These are phyloP conservation scores for Vultur gryphus DNA, from an alignment of 2,797 vertebrate species.

Conservation along the genomic window DNA sequence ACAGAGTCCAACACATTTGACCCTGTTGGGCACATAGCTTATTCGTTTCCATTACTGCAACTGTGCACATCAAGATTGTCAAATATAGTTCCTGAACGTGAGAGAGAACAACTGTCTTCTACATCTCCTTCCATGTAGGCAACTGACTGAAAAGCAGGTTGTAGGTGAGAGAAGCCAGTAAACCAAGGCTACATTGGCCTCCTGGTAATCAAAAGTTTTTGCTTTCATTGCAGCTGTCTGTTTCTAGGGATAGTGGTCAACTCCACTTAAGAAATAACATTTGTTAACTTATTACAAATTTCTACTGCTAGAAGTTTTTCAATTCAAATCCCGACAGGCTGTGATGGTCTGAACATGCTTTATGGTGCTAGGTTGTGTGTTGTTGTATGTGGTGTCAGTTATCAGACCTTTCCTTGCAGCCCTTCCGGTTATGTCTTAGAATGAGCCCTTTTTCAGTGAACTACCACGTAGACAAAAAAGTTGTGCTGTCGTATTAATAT, in stretches of 20 bases:
- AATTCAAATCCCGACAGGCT: background rate
- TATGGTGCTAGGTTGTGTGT: background rate
- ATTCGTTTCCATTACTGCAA: background rate
- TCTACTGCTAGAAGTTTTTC: background rate
- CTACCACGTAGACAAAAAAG: background rate
- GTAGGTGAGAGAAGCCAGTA: background rate
- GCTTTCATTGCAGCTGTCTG: background rate
- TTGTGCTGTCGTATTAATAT: background rate
- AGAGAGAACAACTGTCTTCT: background rate
- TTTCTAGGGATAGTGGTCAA: background rate
- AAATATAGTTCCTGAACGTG: background rate
- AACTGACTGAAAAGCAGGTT: background rate
- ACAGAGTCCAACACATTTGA: background rate
- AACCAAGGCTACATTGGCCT: background rate
- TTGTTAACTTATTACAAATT: background rate
- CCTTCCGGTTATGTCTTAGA: background rate
- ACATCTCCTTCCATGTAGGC: background rate
- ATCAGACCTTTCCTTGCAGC: background rate
- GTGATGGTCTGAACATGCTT: background rate
- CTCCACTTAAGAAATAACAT: background rate
- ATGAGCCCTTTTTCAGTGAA: background rate
- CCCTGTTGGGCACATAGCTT: background rate
- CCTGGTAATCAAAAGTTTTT: background rate
- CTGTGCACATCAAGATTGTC: background rate
- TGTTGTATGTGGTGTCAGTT: background rate